Base-by-base conservation (phyloP, 2,113 vertebrate species). In the Mohoua ochrocephala region DNA sequence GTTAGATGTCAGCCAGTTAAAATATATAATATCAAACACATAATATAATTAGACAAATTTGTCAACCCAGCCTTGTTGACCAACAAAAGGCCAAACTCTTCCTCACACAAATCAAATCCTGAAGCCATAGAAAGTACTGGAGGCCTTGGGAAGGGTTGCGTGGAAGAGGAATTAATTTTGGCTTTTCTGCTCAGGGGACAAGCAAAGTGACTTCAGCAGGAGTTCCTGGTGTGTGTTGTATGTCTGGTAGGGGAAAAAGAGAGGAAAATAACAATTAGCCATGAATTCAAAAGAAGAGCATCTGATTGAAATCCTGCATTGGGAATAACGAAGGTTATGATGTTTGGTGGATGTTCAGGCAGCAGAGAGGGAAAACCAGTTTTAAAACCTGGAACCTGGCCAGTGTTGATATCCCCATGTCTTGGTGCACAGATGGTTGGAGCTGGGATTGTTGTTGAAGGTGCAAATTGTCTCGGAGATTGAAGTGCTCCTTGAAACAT, bases 31-130 rank as follows among this genome's bases (percentile, higher is more conserved):
- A 75, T 0, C 65, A 94, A 96, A 96, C 84, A 42, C 69, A 33
- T 79, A 60, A 92, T 28, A 45, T 3, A 22, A 77, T 91, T 93
- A 74, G 39, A 65, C 21, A 77, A 35, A 94, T 95, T 82, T 71
- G 39, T 89, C 86, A 95, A 71, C 30, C 33, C 88, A 79, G 74
- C 54, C 54, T 13, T 31, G 74, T 37, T 86, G 89, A 74, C 35
- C 91, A 90, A 95, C 50, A 69, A 97, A 96, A 94, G 57, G 57
- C 67, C 61, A 77, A 87, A 64, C 7, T 87, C 61, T 92, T 42
- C 74, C 94, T 86, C 30, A 20, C 92, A 95, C 89, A 96, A 95
- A 95, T 97, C 95, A 95, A 95, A 91, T 67, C 76, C 61, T 49
- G 77, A 69, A 89, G n/a, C 6, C 50, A 87, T 69, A 49, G 92